Conservation (phyloP, 2,797 vertebrate genomes). For the Toxotes lorentzi region DNA sequence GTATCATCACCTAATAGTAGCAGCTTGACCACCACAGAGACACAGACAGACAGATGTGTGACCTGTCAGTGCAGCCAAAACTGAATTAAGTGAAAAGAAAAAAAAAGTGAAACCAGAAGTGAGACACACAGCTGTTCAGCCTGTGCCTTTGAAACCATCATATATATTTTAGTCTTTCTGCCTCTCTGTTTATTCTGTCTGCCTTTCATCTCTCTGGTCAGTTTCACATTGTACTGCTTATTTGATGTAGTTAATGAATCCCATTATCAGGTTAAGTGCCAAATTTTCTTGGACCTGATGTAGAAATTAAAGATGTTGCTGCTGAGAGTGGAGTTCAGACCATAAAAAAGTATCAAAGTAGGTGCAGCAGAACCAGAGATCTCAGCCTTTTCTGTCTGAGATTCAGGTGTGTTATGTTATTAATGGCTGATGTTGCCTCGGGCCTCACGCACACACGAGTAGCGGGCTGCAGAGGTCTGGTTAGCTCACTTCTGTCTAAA, state of each 20-base stretch:
- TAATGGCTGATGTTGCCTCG: background rate
- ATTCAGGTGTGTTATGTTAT: background rate
- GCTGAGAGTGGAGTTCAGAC: slow-evolving; percentile 4
- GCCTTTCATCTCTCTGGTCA: background rate
- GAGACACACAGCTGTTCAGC: background rate
- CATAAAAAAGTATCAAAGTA: background rate
- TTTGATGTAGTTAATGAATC: background rate
- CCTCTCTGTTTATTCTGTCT: background rate
- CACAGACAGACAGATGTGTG: background rate
- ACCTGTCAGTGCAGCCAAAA: background rate
- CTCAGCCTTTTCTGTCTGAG: background rate
- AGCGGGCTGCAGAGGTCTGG: background rate
- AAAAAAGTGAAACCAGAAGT: too few relatives aligned
- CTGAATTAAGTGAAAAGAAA: too few relatives aligned
- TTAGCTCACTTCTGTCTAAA: too few relatives aligned
- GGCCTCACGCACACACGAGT: background rate
- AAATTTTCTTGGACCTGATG: background rate
- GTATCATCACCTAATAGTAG: background rate
- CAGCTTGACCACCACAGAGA: background rate
- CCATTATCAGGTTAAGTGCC: background rate
- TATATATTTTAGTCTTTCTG: background rate
- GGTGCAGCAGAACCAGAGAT: background rate
- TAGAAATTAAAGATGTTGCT: slow-evolving; percentile 5
- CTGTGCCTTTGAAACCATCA: background rate
- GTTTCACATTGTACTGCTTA: background rate